Evolutionary conservation across 2,888 invertebrate genomes (phyloP), one percentile per base, ranked within the genome.

Genomic region (Leptura quadrifasciata): DNA sequence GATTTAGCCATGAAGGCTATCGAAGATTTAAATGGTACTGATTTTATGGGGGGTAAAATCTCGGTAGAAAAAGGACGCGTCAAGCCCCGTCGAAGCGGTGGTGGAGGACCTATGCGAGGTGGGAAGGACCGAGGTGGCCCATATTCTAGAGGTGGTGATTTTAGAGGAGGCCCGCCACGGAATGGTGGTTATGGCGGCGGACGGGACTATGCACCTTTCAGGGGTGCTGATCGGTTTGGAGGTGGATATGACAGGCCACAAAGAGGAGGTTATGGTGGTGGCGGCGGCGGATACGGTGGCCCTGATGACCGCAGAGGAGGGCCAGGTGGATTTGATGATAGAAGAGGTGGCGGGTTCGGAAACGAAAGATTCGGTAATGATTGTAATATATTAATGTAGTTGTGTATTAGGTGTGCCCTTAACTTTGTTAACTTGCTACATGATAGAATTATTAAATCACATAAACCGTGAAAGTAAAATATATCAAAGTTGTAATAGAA

Each of bases 1-100:
- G 94, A 95, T 69, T 94, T 96, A 89, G 97, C 97, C 2, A 91
- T 93, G 61, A 93, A 93, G 73, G 97, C 97, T 0, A 96, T 96
- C 82, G 92, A 94, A 79, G 95, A 93, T 35, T 90, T 97, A 35
- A 94, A 97, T 88, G 95, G 95, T 84, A 91, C 93, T 0, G 93
- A 93, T 65, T 96, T 97, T 88, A 96, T 96, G 89, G 97, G 97
- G 24, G 94, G 94, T 69, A 92, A 93, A 77, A 95, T 97, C 83
- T 94, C 95, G 76, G 97, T 97, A 3, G 97, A 97, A 88, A 93
- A 94, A 80, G 95, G 95, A 1, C 92, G 95, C 57, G 94, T 95
- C 68, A 95, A 95, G 88, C 94, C 94, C 76, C 92, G 93, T 61
- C 91, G 92, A 0, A 90, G 91, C 75, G 91, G 92, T 63, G 90